A percentile compares a stretch with the other conserved stretches of the same genome.
These are phyloP conservation scores for Bathybates hornii DNA, from an alignment of 2,113 vertebrate species.

Conservation along the genomic window DNA sequence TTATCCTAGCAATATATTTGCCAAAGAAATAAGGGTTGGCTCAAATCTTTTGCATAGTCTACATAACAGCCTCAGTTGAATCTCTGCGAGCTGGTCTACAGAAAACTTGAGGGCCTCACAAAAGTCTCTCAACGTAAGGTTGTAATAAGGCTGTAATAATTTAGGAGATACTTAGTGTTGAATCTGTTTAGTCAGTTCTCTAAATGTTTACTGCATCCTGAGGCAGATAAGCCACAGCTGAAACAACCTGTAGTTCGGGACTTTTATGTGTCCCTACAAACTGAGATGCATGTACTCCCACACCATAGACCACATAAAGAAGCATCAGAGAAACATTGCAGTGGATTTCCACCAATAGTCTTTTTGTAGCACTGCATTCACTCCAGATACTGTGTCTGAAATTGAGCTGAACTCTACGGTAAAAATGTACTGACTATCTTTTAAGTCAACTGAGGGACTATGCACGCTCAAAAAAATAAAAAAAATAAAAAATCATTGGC, in stretches of 20 bases:
- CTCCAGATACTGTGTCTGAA: neutral
- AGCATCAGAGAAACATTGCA: neutral
- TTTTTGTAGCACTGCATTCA: neutral
- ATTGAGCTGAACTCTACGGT: neutral
- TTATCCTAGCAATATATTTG: fast-evolving
- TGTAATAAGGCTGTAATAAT: neutral
- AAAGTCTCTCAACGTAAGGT: neutral
- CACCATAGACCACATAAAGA: neutral
- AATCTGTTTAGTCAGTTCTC: neutral
- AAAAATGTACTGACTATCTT: neutral
- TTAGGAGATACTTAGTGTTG: neutral
- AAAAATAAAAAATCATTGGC: neutral
- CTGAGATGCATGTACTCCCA: neutral
- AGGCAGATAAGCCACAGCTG: neutral
- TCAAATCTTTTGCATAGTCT: neutral
- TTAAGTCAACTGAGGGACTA: neutral
- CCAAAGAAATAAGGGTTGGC: neutral
- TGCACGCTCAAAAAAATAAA: neutral
- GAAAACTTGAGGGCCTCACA: neutral
- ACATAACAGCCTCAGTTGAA: neutral
- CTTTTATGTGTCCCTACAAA: neutral
- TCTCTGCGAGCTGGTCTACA: neutral
- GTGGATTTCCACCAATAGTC: neutral
- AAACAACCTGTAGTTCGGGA: neutral
- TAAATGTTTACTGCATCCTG: neutral